phyloP scores from a whole-genome alignment of 2,888 invertebrate genomes.

The Nasonovia ribisnigri region DNA sequence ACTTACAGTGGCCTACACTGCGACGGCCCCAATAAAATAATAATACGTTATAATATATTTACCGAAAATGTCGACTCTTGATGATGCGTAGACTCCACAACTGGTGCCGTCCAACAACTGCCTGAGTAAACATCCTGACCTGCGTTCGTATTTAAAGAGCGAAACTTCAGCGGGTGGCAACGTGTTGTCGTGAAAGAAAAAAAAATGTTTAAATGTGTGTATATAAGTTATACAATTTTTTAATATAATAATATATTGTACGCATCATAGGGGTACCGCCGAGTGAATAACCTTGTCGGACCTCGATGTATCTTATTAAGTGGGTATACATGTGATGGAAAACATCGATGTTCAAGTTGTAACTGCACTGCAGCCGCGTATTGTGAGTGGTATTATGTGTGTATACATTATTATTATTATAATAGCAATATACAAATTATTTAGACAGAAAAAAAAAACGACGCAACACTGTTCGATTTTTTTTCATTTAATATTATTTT shows the following conservation, averaged over 20 bases:
- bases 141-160: slow-evolving; percentile 31
- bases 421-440: neutral
- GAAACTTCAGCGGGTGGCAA: neutral
- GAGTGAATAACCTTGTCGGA: slow-evolving; percentile 49
- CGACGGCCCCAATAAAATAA: too few relatives aligned
- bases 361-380: neutral
- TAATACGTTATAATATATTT: neutral
- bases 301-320: slow-evolving; percentile 4
- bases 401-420: neutral
- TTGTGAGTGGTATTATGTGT: neutral
- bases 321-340: neutral
- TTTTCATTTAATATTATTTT: neutral
- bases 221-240: neutral
- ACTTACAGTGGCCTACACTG: too few relatives aligned
- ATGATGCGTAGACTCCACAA: neutral
- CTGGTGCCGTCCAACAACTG: slow-evolving; percentile 15
- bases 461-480: neutral
- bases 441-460: too few relatives aligned
- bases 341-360: slow-evolving; percentile 22
- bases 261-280: slow-evolving; percentile 16
- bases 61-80: slow-evolving; percentile 11
- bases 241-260: neutral
- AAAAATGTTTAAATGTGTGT: neutral
- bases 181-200: neutral
- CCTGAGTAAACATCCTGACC: neutral